Conservation (phyloP, 2,888 invertebrate species). For the Isoperla grammatica region DNA sequence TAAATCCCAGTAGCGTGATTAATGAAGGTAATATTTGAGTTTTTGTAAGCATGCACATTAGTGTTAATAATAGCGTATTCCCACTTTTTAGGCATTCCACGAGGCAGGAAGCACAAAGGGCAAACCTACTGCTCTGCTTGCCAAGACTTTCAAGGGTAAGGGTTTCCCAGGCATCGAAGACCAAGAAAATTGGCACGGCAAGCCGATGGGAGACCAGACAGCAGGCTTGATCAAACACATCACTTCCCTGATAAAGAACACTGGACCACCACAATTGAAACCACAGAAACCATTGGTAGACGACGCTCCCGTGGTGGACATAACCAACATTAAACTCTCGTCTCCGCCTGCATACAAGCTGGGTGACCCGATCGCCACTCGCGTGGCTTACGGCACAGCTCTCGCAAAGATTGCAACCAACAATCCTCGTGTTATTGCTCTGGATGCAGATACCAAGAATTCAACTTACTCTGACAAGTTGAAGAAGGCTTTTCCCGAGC, state of each 20-base stretch:
- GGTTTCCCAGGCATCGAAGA: slow-evolving; percentile 89
- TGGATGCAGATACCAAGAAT: slow-evolving; percentile 98
- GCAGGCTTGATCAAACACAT: slow-evolving; percentile 62
- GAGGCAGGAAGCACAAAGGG: slow-evolving; percentile 67
- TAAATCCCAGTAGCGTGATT: no score
- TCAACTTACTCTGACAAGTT: slow-evolving; percentile 95
- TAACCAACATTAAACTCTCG: slow-evolving; percentile 65
- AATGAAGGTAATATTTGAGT: no score
- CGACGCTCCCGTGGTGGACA: slow-evolving; percentile 67
- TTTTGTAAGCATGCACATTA: no score
- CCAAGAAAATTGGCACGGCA: slow-evolving; percentile 96
- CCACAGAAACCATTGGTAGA: slow-evolving; percentile 58
- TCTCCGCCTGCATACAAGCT: slow-evolving; percentile 76
- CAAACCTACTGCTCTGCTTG: slow-evolving; percentile 88
- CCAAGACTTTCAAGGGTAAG: slow-evolving; percentile 94
- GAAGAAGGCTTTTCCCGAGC: slow-evolving; percentile 57
- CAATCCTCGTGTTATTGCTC: slow-evolving; percentile 74
- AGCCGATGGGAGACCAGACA: slow-evolving; percentile 81
- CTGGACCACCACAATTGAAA: slow-evolving; percentile 55
- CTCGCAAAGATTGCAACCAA: slow-evolving; percentile 75
- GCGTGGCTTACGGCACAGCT: slow-evolving; percentile 91
- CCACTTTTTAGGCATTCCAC: slow-evolving; percentile 60
- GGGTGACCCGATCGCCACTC: slow-evolving; percentile 76
- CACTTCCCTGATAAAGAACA: slow-evolving; percentile 60
- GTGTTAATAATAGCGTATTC: no score